These are phyloP conservation scores for Zaprionus kolodkinae DNA, from an alignment of 1,140 invertebrate genomes.

Conservation along the genomic window DNA sequence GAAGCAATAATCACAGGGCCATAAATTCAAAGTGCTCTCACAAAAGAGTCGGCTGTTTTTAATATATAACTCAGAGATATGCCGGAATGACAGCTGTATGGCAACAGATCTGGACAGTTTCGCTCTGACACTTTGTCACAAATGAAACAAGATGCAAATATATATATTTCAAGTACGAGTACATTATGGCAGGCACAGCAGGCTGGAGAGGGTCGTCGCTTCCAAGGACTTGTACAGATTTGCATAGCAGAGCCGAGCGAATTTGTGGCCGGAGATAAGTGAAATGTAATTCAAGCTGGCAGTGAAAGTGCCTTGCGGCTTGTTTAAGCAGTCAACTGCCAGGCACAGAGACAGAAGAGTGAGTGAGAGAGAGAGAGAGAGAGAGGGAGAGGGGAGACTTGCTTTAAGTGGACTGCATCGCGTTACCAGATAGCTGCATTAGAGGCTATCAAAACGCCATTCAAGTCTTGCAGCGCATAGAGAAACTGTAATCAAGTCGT, in stretches of 20 bases:
- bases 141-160: constrained; percentile 67
- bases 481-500: constrained; percentile 74
- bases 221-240: constrained; percentile 71
- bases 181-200: constrained; percentile 49
- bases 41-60: constrained; percentile 43
- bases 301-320: constrained; percentile 59
- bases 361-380: background rate
- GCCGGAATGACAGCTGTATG: constrained; percentile 59
- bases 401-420: constrained; percentile 80
- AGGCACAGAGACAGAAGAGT: background rate
- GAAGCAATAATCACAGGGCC: constrained; percentile 77
- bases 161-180: constrained; percentile 73
- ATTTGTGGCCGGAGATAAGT: constrained; percentile 52
- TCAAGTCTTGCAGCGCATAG: constrained; percentile 54
- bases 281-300: constrained; percentile 52
- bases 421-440: constrained; percentile 75
- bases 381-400: constrained; percentile 6
- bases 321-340: constrained; percentile 6
- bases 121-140: constrained; percentile 72
- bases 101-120: constrained; percentile 51
- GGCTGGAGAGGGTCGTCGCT: constrained; percentile 17
- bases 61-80: constrained; percentile 78
- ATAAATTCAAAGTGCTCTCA: constrained; percentile 64
- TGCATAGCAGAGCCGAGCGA: constrained; percentile 45
- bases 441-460: constrained; percentile 77